Evolutionary conservation across 2,113 vertebrate species (phyloP), one percentile per base, ranked within the genome.

Genomic region (Microcebus lehilahytsara): DNA sequence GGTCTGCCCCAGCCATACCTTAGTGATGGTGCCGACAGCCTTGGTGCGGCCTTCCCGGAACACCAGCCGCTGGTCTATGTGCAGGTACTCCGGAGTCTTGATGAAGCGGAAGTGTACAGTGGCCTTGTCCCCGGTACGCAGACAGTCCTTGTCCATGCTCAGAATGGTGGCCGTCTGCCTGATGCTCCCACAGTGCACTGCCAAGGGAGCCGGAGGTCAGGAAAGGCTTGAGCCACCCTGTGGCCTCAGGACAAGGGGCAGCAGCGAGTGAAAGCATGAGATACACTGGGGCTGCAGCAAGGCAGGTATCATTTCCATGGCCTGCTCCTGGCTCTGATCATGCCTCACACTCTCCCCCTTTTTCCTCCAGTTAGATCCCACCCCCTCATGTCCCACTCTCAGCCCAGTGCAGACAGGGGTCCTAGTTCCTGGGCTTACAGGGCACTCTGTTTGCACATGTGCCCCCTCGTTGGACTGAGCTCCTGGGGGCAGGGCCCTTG

Each of bases 121-220:
- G 90, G 99, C 99, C 97, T 99, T 99, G 98, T 99, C 99, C 72
- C 99, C 99, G 0, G 99, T 99, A 62, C 99, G 98, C 96, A 99
- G 98, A 97, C 99, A 99, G 98, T 99, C 99, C 95, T 99, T 99
- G 98, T 99, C 99, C 99, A 99, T 99, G 94, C 99, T 99, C 98
- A 99, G 98, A 96, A 99, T 99, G 16, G 99, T 99, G 97, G 99
- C 99, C 0, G 99, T 99, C 98, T 99, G 99, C 91, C 99, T 98
- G 97, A 99, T 99, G 98, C 99, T 99, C 97, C 99, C 99, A 92
- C 99, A 99, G 97, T 99, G 99, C 95, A 99, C 99, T 99, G 98
- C 1, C 67, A 95, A 94, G 27, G 67, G 56, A 97, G 81, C 85
- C 27, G 2, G 56, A 19, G 14, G 62, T 93, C 89, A 97, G 81